These are phyloP conservation scores for Augochlorella aurata DNA, from an alignment of 2,888 invertebrate species.

Conservation along the genomic window DNA sequence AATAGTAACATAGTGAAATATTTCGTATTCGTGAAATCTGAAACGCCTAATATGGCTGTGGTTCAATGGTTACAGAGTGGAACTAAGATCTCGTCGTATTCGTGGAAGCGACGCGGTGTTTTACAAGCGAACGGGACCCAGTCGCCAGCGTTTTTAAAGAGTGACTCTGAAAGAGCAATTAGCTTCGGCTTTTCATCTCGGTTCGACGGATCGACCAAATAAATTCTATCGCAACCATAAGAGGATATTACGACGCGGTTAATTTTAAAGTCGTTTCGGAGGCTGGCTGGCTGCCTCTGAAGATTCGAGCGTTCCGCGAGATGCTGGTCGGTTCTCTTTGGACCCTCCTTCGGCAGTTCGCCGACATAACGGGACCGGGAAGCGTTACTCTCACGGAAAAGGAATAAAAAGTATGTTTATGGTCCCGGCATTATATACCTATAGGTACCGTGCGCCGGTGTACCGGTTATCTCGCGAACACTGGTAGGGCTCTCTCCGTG, in stretches of 20 bases:
- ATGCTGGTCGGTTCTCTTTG: slow-evolving; percentile 65
- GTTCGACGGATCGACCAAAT: neutral
- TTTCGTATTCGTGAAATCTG: too few species aligned
- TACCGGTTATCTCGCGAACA: slow-evolving; percentile 75
- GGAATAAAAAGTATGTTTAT: slow-evolving; percentile 76
- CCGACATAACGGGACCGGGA: slow-evolving; percentile 64
- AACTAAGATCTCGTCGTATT: neutral
- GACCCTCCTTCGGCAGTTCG: slow-evolving; percentile 63
- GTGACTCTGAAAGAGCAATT: neutral
- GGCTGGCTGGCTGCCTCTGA: slow-evolving; percentile 40
- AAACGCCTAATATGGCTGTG: too few species aligned
- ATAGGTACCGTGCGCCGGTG: slow-evolving; percentile 67
- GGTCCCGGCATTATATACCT: slow-evolving; percentile 70
- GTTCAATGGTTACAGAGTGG: neutral
- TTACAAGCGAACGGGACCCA: neutral
- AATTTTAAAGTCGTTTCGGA: slow-evolving; percentile 49
- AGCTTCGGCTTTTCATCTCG: neutral
- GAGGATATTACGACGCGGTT: slow-evolving; percentile 46
- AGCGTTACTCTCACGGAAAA: slow-evolving; percentile 64
- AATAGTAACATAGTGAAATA: too few species aligned
- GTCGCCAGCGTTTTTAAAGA: neutral
- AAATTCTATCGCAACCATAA: slow-evolving; percentile 27
- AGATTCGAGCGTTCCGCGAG: slow-evolving; percentile 56
- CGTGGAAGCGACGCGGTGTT: neutral
- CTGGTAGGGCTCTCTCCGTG: slow-evolving; percentile 55